Percentiles rank a stretch among this genome's conserved stretches.
Conservation (phyloP, 2,113 vertebrate species). For the Noctilio leporinus region DNA sequence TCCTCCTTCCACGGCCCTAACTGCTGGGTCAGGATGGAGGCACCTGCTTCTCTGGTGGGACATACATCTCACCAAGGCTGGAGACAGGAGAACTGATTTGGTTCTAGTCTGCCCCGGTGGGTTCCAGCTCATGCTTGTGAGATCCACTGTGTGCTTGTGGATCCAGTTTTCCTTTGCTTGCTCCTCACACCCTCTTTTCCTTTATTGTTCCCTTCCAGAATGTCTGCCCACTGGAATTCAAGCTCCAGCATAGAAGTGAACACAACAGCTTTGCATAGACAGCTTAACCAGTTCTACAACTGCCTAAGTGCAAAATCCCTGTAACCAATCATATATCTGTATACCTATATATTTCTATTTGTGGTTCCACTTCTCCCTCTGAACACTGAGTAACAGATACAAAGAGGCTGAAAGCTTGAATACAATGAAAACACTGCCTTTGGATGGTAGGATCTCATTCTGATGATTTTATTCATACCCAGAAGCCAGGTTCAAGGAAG, state of each 20-base stretch:
- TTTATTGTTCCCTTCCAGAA: not conserved
- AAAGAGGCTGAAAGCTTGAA: not conserved
- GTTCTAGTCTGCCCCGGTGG: not conserved
- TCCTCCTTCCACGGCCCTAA: not conserved
- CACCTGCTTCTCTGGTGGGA: not conserved
- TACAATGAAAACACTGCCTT: not conserved
- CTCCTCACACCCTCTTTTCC: not conserved
- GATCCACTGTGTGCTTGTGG: not conserved
- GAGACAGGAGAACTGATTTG: not conserved
- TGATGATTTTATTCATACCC: constrained; percentile 1
- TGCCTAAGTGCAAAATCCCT: not conserved
- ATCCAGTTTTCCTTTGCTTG: not conserved
- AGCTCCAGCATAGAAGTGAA: not conserved
- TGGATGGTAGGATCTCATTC: not conserved
- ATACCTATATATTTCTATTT: not conserved
- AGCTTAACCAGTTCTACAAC: not conserved
- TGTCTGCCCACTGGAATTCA: not conserved
- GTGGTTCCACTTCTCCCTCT: not conserved
- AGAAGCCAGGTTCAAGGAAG: not conserved
- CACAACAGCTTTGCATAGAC: not conserved
- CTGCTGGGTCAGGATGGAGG: not conserved
- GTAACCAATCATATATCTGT: not conserved
- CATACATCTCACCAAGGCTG: not conserved
- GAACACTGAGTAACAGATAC: not conserved
- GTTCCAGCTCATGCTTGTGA: not conserved